Evolutionary conservation across 1,140 invertebrate genomes (phyloP), one percentile per base, ranked within the genome.

Genomic region (Scaptomyza montana): DNA sequence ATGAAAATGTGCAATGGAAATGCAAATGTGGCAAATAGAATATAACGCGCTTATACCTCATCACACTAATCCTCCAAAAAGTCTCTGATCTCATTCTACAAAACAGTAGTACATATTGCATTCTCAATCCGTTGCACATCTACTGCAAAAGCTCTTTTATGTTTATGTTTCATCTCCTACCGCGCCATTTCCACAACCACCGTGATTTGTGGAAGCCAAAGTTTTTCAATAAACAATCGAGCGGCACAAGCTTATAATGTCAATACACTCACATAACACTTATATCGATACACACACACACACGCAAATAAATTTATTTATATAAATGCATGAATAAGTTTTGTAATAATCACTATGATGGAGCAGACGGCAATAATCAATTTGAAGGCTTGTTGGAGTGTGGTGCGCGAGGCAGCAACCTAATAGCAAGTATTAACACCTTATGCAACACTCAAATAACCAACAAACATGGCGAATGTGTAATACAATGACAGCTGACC

Each of bases 151-250:
- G 30, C 30, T 7, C 7, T 33, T 7, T 33, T 6, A 6, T 33
- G 30, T 33, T 33, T 33, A 33, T 33, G 30, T 33, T 33, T 33
- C 5, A 7, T 8, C 5, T 13, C 43, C 39, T 2, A 2, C n/a
- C 9, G 41, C 6, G 2, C n/a, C 19, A 28, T 5, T 30, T 28
- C 28, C 39, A 5, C 21, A 21, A 43, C 2, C 36, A 16, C 0
- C 16, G 16, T 16, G 16, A 16, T 16, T n/a, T n/a, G 10, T 61
- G 45, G 10, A 8, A 25, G 21, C 25, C 33, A 84, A 84, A 85
- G 60, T 85, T 85, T 85, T 80, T 63, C 69, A 85, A 85, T 85
- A 80, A 66, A 72, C 77, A 67, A 78, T 72, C 54, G 12, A 16
- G 45, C 41, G 43, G 30, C 63, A 50, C 61, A 63, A 68, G 66